These are phyloP conservation scores for Morpho deidamia DNA, from an alignment of 2,888 invertebrate genomes.

Conservation along the genomic window DNA sequence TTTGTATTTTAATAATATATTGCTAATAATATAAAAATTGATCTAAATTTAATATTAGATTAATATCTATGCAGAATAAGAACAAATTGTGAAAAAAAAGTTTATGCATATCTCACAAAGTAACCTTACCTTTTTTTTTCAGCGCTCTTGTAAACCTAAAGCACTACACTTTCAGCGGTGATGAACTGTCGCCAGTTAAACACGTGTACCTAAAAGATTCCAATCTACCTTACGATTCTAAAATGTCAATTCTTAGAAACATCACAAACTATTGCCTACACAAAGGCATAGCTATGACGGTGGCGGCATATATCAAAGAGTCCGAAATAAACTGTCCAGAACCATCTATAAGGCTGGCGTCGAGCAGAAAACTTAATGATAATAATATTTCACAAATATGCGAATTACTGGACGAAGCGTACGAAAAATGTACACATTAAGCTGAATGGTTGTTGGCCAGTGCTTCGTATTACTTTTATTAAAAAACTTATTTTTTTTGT, in stretches of 20 bases:
- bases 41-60: no score
- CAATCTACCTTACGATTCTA: conserved; percentile 59
- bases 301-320: conserved; percentile 83
- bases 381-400: conserved; percentile 76
- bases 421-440: conserved; percentile 32
- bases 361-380: conserved; percentile 81
- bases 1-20: no score
- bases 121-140: conserved; percentile 21
- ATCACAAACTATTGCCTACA: conserved; percentile 83
- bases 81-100: no score
- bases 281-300: conserved; percentile 83
- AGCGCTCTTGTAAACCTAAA: conserved; percentile 64
- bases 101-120: no score
- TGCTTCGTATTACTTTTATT: no score
- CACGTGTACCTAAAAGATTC: conserved; percentile 82
- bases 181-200: conserved; percentile 84
- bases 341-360: conserved; percentile 85
- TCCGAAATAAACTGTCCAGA: conserved; percentile 81
- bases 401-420: conserved; percentile 57
- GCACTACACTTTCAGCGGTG: conserved; percentile 75
- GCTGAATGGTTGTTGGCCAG: no score
- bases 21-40: no score
- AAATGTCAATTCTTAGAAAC: conserved; percentile 76
- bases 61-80: no score
- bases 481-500: no score